Percentiles rank a stretch among this genome's conserved stretches.
These are phyloP conservation scores for Caenorhabditis uteleia DNA, from an alignment of 2,888 invertebrate genomes.

Conservation along the genomic window DNA sequence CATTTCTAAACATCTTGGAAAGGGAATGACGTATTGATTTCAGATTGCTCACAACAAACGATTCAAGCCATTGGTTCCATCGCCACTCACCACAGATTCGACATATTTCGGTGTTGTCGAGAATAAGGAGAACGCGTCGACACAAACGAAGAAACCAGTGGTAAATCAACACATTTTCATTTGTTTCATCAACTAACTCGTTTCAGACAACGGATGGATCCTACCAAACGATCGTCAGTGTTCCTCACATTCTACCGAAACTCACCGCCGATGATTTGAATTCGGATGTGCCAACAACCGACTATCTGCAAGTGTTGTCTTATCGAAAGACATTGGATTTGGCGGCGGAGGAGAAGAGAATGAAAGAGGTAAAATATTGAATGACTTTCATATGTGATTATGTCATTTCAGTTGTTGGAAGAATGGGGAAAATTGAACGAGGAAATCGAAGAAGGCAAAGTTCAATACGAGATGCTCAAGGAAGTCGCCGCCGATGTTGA, in stretches of 20 bases:
- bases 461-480: not conserved
- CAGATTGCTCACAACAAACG: not conserved
- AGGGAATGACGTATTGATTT: not conserved
- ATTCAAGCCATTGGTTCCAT: constrained; percentile 16
- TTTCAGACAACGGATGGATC: constrained; percentile 4
- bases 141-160: constrained; percentile 8
- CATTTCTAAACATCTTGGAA: constrained; percentile 1
- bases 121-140: constrained; percentile 20
- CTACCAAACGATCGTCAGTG: constrained; percentile 18
- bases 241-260: constrained; percentile 5
- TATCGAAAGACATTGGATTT: constrained; percentile 12
- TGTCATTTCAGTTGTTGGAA: not conserved
- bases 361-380: not conserved
- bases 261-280: constrained; percentile 13
- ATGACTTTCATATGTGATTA: not conserved
- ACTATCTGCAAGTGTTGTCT: constrained; percentile 18
- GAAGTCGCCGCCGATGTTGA: constrained; percentile 6
- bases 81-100: constrained; percentile 16
- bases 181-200: not conserved
- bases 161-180: not conserved
- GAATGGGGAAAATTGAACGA: not conserved
- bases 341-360: constrained; percentile 9
- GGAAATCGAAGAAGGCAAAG: not conserved
- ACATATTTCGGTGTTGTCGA: constrained; percentile 1
- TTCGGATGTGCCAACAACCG: constrained; percentile 13